These are phyloP conservation scores for Lampris incognitus DNA, from an alignment of 2,113 vertebrate species.

Conservation along the genomic window DNA sequence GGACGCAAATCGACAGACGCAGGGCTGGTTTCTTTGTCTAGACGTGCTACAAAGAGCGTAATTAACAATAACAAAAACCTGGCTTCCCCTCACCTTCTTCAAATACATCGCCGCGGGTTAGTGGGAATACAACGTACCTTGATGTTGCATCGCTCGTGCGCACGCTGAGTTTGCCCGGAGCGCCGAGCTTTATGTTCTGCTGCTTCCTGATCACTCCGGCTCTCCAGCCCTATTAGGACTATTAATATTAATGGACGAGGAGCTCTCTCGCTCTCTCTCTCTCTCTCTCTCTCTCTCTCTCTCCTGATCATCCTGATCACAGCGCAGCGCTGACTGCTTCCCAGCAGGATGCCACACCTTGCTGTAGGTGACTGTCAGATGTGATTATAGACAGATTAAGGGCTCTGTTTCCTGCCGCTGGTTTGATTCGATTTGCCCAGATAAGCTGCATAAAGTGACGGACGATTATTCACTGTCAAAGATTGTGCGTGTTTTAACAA, in stretches of 20 bases:
- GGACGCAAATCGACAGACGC: conserved; percentile 4
- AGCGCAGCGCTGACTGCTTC: conserved; percentile 61
- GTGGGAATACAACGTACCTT: conserved; percentile 48
- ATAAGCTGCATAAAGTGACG: conserved; percentile 47
- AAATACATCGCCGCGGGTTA: conserved; percentile 62
- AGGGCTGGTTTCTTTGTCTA: not conserved
- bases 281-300: conserved; percentile 43
- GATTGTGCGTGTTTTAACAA: conserved; percentile 29
- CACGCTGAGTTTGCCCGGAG: conserved; percentile 5
- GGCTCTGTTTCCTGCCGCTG: conserved; percentile 62
- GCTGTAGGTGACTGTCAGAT: conserved; percentile 81
- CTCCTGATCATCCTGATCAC: conserved; percentile 75
- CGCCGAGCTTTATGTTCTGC: conserved; percentile 39
- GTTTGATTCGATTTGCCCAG: conserved; percentile 34
- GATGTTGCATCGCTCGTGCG: conserved; percentile 40
- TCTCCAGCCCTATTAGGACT: conserved; percentile 65
- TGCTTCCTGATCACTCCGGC: conserved; percentile 13
- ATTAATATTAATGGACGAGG: conserved; percentile 79
- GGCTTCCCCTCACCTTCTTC: conserved; percentile 63
- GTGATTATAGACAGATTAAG: conserved; percentile 77
- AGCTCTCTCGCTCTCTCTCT: not conserved
- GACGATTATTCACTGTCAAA: conserved; percentile 63
- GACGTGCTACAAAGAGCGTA: conserved; percentile 52
- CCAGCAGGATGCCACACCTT: conserved; percentile 79
- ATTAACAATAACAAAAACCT: conserved; percentile 73